These are phyloP conservation scores for Chorisops tibialis DNA, from an alignment of 2,888 invertebrate species.

Conservation along the genomic window DNA sequence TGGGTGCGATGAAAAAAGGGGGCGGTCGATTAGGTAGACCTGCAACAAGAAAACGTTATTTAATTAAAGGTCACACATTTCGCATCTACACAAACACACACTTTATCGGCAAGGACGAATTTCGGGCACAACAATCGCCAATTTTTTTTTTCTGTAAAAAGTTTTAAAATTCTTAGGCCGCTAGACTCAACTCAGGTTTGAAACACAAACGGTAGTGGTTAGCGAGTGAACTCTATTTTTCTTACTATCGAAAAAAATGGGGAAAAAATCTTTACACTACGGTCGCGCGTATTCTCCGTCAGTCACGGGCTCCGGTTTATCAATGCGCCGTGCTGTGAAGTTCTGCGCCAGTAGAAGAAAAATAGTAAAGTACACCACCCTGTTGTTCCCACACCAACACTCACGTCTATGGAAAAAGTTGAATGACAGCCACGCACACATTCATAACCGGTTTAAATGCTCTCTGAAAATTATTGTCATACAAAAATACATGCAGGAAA, in stretches of 20 bases:
- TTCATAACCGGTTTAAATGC: not conserved
- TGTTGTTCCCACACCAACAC: not conserved
- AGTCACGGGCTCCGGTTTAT: conserved; percentile 1
- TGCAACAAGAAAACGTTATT: no score
- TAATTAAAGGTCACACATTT: no score
- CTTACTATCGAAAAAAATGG: not conserved
- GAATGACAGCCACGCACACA: conserved; percentile 13
- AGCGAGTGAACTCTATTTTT: not conserved
- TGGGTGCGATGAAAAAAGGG: no score
- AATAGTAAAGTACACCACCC: no score
- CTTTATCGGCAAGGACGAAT: no score
- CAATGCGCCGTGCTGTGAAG: conserved; percentile 17
- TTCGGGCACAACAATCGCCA: no score
- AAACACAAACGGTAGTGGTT: conserved; percentile 10
- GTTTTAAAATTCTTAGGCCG: not conserved
- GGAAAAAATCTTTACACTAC: not conserved
- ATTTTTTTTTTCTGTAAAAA: no score
- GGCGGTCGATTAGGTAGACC: no score
- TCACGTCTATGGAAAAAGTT: not conserved
- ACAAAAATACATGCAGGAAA: no score
- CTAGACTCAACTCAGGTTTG: conserved; percentile 13
- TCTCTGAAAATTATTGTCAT: not conserved
- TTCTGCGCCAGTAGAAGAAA: not conserved
- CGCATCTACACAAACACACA: no score
- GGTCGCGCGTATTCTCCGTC: not conserved